These are phyloP conservation scores for Lasioglossum villosulum DNA, from an alignment of 2,888 invertebrate species.

Conservation along the genomic window DNA sequence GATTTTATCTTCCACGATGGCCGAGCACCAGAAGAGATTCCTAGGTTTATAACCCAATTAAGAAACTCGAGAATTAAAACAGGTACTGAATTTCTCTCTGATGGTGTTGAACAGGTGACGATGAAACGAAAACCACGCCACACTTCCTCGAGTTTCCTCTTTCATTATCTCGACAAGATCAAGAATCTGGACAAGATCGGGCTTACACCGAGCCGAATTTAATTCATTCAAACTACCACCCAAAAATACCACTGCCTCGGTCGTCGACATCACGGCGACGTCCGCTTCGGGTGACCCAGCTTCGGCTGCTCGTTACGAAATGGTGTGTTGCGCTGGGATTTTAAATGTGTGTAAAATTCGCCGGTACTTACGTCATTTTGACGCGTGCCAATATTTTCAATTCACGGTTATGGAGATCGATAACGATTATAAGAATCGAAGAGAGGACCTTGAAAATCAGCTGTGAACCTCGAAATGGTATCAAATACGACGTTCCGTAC, in stretches of 20 bases:
- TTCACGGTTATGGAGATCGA: too few species aligned
- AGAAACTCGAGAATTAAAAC: neutral
- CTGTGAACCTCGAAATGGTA: too few species aligned
- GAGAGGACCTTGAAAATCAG: neutral
- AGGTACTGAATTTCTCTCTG: neutral
- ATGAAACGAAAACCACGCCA: neutral
- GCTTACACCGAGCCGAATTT: conserved; percentile 13
- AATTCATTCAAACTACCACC: conserved; percentile 3
- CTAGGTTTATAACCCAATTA: conserved; percentile 7
- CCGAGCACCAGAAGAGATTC: neutral
- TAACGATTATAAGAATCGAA: too few species aligned
- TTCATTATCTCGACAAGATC: conserved; percentile 10
- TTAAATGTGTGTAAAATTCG: too few species aligned
- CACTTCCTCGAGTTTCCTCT: conserved; percentile 9
- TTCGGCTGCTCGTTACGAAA: conserved; percentile 5
- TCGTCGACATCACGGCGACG: conserved; percentile 24
- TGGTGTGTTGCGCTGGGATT: neutral
- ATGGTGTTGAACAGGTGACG: neutral
- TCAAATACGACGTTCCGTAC: too few species aligned
- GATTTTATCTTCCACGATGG: neutral
- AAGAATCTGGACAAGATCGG: conserved; percentile 1
- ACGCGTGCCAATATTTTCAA: too few species aligned
- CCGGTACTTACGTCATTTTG: too few species aligned
- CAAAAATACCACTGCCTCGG: neutral
- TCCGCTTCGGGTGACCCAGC: conserved; percentile 26